Evolutionary conservation across 2,797 vertebrate species (phyloP), one percentile per base, ranked within the genome.

Genomic region (Oryzias sinensis): DNA sequence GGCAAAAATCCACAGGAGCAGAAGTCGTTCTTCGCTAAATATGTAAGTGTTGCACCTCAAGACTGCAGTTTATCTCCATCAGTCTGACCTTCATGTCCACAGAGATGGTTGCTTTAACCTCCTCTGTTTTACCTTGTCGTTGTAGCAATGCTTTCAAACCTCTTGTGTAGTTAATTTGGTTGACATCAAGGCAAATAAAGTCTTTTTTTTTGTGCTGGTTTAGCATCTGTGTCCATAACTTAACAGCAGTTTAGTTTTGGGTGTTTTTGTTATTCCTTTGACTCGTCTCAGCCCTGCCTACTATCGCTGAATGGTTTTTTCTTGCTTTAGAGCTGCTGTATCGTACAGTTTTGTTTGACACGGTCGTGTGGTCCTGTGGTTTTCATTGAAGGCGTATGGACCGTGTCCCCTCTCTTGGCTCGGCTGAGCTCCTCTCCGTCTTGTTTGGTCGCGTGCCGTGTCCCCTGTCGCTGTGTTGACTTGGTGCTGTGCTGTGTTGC

Each of bases 21-120:
- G 90, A 97, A 96, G 65, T 96, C 95, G 20, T 97, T 97, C 80
- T 96, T 97, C 24, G 96, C 95, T 50, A 97, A 95, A 97, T 97
- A 97, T 7, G 95, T 97, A 86, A 94, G 95, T 93, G 54, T 7
- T 47, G 17, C 1, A 0, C 17, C 43, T 27, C 53, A 57, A 56
- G 59, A 4, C 16, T 46, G 17, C 20, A 7, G 17, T 6, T 46
- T 14, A 2, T 17, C 6, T 14, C 11, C 13, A 20, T 13, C 13
- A 20, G 7, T 20, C 44, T 11, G 44, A 18, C 18, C 20, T 46
- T 46, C 7, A 6, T 6, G 17, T 44, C 15, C 2, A 56, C 40
- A 16, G 4, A 17, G 53, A 59, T 56, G 29, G 40, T 49, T 1
- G 0, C 29, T 33, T 33, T 9, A 33, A 33, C 29, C 8, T 33